Evolutionary conservation across 2,113 vertebrate genomes (phyloP).

Genomic region (Carassius gibelio): DNA sequence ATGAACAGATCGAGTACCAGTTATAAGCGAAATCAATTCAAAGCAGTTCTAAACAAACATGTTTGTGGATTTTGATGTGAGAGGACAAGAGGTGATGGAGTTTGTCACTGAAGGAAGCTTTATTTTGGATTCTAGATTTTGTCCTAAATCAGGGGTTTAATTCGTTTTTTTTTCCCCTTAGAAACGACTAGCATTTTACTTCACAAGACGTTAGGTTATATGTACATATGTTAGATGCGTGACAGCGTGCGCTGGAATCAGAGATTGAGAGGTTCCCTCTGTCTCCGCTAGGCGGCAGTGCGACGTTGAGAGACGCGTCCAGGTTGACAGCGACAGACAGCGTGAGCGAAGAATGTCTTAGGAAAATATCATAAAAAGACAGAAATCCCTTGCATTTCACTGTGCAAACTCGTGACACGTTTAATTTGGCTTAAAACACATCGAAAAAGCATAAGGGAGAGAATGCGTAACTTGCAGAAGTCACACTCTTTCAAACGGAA

Average conservation of each 20-base stretch:
- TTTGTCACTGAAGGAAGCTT: no score
- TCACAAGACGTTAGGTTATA: background rate
- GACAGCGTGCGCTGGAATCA: background rate
- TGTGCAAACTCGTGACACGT: background rate
- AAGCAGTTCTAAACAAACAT: no score
- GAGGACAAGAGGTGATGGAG: background rate
- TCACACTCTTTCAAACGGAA: background rate
- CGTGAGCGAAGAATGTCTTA: conserved; percentile 16
- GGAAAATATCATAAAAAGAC: conserved; percentile 16
- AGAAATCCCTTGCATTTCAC: background rate
- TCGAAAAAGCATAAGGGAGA: background rate
- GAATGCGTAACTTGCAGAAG: background rate
- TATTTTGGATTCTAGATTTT: background rate
- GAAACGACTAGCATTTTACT: no score
- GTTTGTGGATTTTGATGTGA: background rate
- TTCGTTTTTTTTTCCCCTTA: no score
- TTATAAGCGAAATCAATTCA: no score
- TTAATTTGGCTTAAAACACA: background rate
- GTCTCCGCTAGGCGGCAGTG: conserved; percentile 55
- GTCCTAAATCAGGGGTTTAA: background rate
- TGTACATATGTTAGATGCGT: background rate
- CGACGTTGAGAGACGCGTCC: conserved; percentile 38
- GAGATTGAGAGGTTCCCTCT: background rate
- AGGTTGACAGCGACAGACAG: conserved; percentile 9
- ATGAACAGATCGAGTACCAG: background rate